Base-by-base conservation (phyloP, 2,888 invertebrate species). In the Cecidostiba fungosa region DNA sequence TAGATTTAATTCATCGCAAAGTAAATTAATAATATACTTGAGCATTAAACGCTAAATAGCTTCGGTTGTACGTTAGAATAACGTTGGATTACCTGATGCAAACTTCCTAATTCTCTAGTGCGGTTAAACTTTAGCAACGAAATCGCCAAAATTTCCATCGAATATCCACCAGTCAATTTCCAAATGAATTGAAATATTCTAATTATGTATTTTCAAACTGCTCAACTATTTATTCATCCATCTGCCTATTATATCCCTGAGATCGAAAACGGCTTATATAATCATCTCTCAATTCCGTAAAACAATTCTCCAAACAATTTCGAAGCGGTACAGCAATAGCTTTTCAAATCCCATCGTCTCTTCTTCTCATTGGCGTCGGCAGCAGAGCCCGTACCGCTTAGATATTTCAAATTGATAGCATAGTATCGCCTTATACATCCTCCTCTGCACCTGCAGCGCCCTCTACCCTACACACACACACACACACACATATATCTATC, bases 321-420 rank as follows among this genome's bases (percentile, higher is more conserved):
- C 72, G 19, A 36, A 39, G 23, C 36, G n/a, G 54, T 5, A n/a
- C 16, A 8, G 54, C 54, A n/a, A 23, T 5, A 39, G 36, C 39
- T 39, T 39, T 72, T 39, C 72, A 12, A 72, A 72, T 36, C 39
- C 36, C 43, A 43, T 39, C 36, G 32, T 1, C 32, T n/a, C 36
- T 32, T 29, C 36, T 62, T 73, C 72, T 62, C 73, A 62, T 81
- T 81, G 26, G 69, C 62, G 73, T 50, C 50, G 50, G 5, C 54
- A 23, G 5, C 54, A 23, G 5, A 59, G 54, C 54, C 8, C 54
- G 8, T n/a, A 6, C 32, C 23, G 66, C 66, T 74, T 74, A 47
- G 47, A 82, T 82, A 82, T 82, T 62, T 66, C 29, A 74, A 62
- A 62, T 39, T 66, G 81, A 82, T 82, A 32, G 47, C 43, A 26